phyloP scores from a whole-genome alignment of 2,797 vertebrate species.

The Podargus strigoides region DNA sequence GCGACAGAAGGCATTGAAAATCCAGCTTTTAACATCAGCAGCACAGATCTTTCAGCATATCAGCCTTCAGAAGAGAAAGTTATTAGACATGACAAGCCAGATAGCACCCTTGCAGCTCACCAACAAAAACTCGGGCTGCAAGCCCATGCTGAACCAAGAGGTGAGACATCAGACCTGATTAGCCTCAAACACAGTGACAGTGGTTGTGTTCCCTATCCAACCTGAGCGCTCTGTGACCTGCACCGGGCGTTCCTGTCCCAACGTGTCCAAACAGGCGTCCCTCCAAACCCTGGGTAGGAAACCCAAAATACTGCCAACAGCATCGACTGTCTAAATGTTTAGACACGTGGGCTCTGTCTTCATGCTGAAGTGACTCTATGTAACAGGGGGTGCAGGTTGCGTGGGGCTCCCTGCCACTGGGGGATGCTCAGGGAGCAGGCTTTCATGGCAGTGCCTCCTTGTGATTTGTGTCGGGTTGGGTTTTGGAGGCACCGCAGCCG shows the following conservation, averaged over 20 bases:
- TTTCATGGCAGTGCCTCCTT: neutral
- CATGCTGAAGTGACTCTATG: neutral
- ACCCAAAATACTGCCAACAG: neutral
- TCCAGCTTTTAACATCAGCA: conserved; percentile 84
- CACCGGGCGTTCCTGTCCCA: conserved; percentile 72
- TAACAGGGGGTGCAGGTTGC: accelerated
- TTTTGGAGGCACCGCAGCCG: neutral
- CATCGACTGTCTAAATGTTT: conserved; percentile 43
- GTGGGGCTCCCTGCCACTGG: neutral
- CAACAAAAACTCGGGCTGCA: conserved; percentile 83
- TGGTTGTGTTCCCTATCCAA: conserved; percentile 78
- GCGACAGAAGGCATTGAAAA: conserved; percentile 82
- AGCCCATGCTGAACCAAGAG: conserved; percentile 85
- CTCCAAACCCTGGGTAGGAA: neutral
- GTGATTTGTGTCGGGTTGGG: neutral
- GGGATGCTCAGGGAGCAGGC: neutral
- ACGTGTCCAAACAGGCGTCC: conserved; percentile 71
- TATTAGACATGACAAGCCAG: conserved; percentile 85
- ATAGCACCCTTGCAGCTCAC: conserved; percentile 90
- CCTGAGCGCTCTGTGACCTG: conserved; percentile 61
- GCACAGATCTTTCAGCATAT: conserved; percentile 78
- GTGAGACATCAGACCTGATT: conserved; percentile 90
- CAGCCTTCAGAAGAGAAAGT: conserved; percentile 79
- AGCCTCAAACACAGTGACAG: conserved; percentile 81
- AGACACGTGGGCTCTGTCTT: neutral